Percentiles rank a stretch among this genome's conserved stretches.
phyloP scores from a whole-genome alignment of 2,888 invertebrate genomes.

The Hemithea aestivaria region DNA sequence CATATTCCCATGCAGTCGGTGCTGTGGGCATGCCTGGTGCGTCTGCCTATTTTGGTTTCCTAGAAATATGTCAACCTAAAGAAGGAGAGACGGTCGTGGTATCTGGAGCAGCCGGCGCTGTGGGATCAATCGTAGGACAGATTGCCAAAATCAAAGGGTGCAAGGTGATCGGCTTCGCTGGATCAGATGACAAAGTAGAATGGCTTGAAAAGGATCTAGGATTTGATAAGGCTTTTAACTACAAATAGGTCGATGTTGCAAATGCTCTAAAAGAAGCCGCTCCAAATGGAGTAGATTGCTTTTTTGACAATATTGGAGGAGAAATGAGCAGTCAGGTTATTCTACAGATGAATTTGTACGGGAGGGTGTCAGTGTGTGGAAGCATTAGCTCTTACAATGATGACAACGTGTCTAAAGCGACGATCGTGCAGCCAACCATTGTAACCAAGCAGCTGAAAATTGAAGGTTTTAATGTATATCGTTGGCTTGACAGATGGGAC shows the following conservation, averaged over 20 bases:
- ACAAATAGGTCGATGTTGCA: constrained; percentile 68
- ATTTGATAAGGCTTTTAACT: constrained; percentile 83
- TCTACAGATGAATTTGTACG: constrained; percentile 73
- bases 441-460: constrained; percentile 74
- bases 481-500: constrained; percentile 75
- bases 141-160: constrained; percentile 81
- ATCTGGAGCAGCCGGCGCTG: constrained; percentile 83
- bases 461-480: constrained; percentile 78
- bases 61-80: constrained; percentile 11
- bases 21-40: constrained; percentile 6
- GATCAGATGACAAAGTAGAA: constrained; percentile 81
- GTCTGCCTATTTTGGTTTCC: constrained; percentile 2
- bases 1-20: neutral
- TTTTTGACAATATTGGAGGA: constrained; percentile 86
- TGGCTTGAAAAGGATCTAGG: constrained; percentile 80
- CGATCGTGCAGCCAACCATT: constrained; percentile 52
- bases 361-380: constrained; percentile 79
- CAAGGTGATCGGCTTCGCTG: constrained; percentile 81
- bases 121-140: constrained; percentile 84
- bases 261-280: neutral
- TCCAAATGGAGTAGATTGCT: constrained; percentile 83
- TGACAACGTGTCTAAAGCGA: neutral
- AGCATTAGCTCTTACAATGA: constrained; percentile 72
- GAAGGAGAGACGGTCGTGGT: constrained; percentile 72
- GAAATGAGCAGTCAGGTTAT: constrained; percentile 74